Conservation (phyloP, 2,888 invertebrate species). For the Baccha elongata region DNA sequence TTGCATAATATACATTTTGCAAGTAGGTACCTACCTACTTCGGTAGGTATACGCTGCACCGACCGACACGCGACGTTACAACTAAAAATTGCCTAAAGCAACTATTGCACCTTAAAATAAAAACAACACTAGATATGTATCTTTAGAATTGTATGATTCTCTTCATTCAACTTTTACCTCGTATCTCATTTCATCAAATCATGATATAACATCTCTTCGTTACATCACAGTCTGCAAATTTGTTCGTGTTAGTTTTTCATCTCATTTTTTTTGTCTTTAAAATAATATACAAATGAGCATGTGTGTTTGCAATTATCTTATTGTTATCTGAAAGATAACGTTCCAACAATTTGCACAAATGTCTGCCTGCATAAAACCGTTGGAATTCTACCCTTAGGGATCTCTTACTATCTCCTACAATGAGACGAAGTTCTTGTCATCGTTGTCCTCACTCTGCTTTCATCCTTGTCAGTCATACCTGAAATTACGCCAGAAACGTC, state of each 20-base stretch:
- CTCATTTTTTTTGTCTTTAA: background rate
- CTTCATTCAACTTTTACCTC: conserved; percentile 23
- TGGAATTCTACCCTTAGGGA: conserved; percentile 51
- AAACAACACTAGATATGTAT: background rate
- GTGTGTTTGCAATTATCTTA: conserved; percentile 61
- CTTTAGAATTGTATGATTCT: conserved; percentile 30
- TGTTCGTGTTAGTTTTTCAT: conserved; percentile 35
- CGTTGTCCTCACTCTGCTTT: background rate
- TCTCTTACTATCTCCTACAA: conserved; percentile 40
- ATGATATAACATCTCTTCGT: conserved; percentile 6
- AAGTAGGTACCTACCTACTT: background rate
- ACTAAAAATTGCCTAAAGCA: conserved; percentile 27
- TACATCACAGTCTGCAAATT: conserved; percentile 54
- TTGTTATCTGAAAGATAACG: conserved; percentile 65
- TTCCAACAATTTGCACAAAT: conserved; percentile 54
- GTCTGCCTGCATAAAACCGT: conserved; percentile 46
- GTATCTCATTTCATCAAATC: conserved; percentile 37
- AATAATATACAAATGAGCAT: conserved; percentile 46
- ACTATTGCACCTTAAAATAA: conserved; percentile 42
- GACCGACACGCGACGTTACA: background rate
- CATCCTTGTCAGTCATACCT: conserved; percentile 33
- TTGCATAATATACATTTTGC: conserved; percentile 8
- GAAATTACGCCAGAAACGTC: conserved; percentile 13
- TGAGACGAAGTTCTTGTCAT: background rate
- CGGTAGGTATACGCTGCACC: background rate